Base-by-base conservation (phyloP, 2,113 vertebrate species). In the Lepus timidus region DNA sequence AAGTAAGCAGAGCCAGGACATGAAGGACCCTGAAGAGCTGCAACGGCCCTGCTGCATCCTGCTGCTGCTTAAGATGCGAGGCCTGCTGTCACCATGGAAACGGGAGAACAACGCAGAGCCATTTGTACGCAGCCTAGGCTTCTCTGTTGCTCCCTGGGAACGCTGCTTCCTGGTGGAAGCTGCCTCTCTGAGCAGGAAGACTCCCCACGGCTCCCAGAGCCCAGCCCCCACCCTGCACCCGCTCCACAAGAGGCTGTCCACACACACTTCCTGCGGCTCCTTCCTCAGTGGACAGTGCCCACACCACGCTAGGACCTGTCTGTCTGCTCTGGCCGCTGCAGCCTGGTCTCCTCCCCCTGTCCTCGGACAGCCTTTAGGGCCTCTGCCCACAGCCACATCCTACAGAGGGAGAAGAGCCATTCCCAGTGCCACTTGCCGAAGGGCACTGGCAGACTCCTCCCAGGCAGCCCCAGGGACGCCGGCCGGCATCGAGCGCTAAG, bases 61-160 rank as follows among this genome's bases (percentile, higher is more conserved):
- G 31, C 62, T 67, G 80, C 95, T 85, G 64, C 78, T 95, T 85
- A 55, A 87, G 90, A 97, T 92, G 95, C 90, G 74, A 11, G 23
- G 87, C 78, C 88, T 83, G 55, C 68, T 1, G 58, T 95, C 19
- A 0, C 95, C 96, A 81, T 86, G 96, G 96, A 14, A 89, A 97
- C 31, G 0, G 76, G 78, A 89, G 94, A 83, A 85, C 88, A 92
- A 94, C 88, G 79, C 93, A 71, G 73, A 81, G 91, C 91, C 88
- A 91, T 97, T 93, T 95, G 93, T 96, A 96, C 91, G 83, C 93
- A 81, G 91, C 1, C 0, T 71, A 22, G 52, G 76, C 73, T 93
- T 78, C 73, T 78, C 62, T 6, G 55, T 71, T 68, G 67, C 74
- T 91, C 44, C 94, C 75, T 71, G 95, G 88, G 88, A 93, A 82